phyloP scores from a whole-genome alignment of 2,113 vertebrate genomes.

The Gambusia holbrooki region DNA sequence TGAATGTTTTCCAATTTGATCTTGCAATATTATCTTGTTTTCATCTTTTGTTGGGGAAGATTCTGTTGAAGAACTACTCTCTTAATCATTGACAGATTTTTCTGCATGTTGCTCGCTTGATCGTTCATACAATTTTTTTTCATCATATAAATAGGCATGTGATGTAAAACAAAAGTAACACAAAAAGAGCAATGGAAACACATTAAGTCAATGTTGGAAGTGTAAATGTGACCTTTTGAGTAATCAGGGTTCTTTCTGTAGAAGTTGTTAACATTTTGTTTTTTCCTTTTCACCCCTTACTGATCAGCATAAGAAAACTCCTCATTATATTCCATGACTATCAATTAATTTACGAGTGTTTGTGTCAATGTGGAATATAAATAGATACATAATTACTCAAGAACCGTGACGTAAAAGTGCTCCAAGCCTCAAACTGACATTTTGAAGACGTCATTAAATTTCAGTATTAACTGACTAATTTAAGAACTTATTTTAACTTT shows the following conservation, averaged over 20 bases:
- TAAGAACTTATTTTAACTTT: neutral
- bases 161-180: too few relatives aligned
- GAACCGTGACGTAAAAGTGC: neutral
- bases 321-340: too few relatives aligned
- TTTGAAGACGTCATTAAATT: neutral
- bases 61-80: neutral
- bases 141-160: neutral
- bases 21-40: neutral
- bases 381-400: neutral
- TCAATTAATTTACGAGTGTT: too few relatives aligned
- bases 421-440: neutral
- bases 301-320: neutral
- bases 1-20: neutral
- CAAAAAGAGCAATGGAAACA: too few relatives aligned
- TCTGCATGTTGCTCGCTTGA: neutral
- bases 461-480: neutral
- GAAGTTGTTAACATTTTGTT: too few relatives aligned
- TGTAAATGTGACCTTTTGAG: too few relatives aligned
- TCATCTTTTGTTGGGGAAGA: neutral
- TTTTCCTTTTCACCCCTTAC: neutral
- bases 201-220: too few relatives aligned
- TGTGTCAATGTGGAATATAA: neutral
- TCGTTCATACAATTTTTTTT: neutral
- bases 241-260: too few relatives aligned
- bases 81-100: neutral